Conservation (phyloP, 2,797 vertebrate genomes). For the Erethizon dorsatum region DNA sequence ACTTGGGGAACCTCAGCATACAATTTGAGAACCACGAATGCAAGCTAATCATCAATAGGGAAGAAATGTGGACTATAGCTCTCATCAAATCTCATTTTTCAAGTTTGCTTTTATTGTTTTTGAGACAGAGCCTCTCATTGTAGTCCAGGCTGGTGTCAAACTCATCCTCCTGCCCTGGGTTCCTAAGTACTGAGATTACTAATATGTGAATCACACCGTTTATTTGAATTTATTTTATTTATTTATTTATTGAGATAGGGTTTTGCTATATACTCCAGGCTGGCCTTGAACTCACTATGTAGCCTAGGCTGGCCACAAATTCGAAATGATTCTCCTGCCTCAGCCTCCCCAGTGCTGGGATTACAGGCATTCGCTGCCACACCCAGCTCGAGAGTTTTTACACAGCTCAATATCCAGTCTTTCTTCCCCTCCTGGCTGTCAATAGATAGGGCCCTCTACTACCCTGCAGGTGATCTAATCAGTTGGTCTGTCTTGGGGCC, state of each 20-base stretch:
- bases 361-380: neutral
- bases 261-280: no score
- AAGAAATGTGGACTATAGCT: neutral
- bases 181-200: no score
- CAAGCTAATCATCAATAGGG: constrained; percentile 19
- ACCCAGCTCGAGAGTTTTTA: neutral
- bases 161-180: neutral
- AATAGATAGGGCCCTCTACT: neutral
- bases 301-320: no score
- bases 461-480: neutral
- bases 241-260: no score
- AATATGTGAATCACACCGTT: no score
- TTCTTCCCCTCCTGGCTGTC: neutral
- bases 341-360: neutral
- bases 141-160: no score
- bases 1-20: neutral
- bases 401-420: neutral
- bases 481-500: neutral
- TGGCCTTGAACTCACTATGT: no score
- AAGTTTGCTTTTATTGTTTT: neutral
- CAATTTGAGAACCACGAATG: neutral
- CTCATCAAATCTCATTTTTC: neutral
- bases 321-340: no score
- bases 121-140: neutral
- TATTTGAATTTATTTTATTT: no score